Conservation (phyloP, 2,888 invertebrate species). For the Nomada goodeniana region DNA sequence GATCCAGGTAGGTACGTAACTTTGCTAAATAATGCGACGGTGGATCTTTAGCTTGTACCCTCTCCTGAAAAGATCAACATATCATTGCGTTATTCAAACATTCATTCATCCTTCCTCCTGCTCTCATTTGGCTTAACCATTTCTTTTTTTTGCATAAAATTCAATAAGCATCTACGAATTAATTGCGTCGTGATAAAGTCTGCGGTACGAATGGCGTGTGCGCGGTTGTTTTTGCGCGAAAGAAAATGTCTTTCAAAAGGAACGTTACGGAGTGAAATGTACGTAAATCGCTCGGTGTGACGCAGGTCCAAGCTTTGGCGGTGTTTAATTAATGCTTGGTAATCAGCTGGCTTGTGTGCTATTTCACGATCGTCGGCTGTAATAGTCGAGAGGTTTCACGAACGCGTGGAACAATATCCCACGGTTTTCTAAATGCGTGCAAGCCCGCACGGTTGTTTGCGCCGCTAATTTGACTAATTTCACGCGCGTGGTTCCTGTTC, state of each 20-base stretch:
- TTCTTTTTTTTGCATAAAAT: not conserved
- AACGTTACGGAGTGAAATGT: not conserved
- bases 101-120: not conserved
- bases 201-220: not conserved
- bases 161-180: not conserved
- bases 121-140: too few species aligned
- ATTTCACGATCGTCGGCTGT: constrained; percentile 30
- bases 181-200: not conserved
- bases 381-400: constrained; percentile 18
- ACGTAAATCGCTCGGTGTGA: not conserved
- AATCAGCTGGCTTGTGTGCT: constrained; percentile 30
- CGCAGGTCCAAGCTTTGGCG: not conserved
- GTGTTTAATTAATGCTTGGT: constrained; percentile 27
- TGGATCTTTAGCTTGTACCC: constrained; percentile 99
- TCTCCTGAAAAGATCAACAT: constrained; percentile 89
- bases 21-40: constrained; percentile 98
- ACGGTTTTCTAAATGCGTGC: constrained; percentile 42
- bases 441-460: constrained; percentile 19
- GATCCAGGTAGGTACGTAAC: constrained; percentile 97
- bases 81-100: constrained; percentile 33
- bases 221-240: not conserved
- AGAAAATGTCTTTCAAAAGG: not conserved
- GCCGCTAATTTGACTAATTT: constrained; percentile 56
- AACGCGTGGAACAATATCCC: constrained; percentile 47
- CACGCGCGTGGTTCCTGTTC: constrained; percentile 30